Conservation (phyloP, 2,888 invertebrate genomes). For the Malachius bipustulatus region DNA sequence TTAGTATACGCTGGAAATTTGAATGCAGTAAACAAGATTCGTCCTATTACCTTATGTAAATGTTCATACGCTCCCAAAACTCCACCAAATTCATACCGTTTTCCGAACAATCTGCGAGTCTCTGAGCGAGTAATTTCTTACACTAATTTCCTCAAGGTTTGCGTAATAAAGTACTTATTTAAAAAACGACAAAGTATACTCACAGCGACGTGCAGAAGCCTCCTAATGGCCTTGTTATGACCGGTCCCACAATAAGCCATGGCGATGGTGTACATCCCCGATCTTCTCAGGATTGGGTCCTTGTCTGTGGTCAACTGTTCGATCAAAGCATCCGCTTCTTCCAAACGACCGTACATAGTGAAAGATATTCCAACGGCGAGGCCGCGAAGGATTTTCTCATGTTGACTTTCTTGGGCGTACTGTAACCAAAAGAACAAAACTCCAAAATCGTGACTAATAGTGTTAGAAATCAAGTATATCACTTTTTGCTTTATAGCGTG, state of each 20-base stretch:
- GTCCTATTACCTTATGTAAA: too few relatives aligned
- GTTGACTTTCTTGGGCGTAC: constrained; percentile 92
- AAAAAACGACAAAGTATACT: too few relatives aligned
- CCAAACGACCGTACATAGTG: constrained; percentile 92
- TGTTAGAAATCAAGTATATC: too few relatives aligned
- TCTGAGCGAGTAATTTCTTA: too few relatives aligned
- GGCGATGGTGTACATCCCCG: constrained; percentile 96
- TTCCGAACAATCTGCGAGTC: too few relatives aligned
- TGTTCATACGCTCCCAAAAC: too few relatives aligned
- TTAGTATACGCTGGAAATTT: too few relatives aligned
- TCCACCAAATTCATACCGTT: too few relatives aligned
- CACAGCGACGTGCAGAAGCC: constrained; percentile 89
- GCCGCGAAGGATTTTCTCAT: constrained; percentile 96
- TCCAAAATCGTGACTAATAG: neutral
- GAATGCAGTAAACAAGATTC: too few relatives aligned
- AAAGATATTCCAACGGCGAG: constrained; percentile 93
- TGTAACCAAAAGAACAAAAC: constrained; percentile 30
- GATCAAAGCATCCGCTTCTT: constrained; percentile 91
- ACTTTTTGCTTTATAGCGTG: too few relatives aligned
- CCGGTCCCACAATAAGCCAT: constrained; percentile 98
- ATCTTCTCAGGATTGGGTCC: constrained; percentile 86
- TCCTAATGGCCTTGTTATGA: constrained; percentile 91
- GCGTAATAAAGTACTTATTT: too few relatives aligned
- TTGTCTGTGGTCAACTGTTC: constrained; percentile 84
- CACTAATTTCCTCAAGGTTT: too few relatives aligned